These are phyloP conservation scores for Epinephelus moara DNA, from an alignment of 2,113 vertebrate genomes.

Conservation along the genomic window DNA sequence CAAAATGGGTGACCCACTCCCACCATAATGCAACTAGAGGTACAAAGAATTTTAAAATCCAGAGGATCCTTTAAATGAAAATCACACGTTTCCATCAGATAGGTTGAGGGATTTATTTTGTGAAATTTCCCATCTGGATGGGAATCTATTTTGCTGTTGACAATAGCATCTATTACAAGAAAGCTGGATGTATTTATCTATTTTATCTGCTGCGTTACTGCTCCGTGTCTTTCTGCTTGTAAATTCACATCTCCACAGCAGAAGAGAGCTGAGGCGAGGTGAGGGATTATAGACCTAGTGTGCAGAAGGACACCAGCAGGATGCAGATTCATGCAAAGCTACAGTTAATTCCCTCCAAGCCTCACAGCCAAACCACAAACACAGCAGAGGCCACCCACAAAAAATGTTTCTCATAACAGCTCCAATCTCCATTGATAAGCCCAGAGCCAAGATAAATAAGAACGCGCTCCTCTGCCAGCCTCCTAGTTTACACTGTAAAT, in stretches of 20 bases:
- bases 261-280: neutral
- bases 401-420: constrained; percentile 79
- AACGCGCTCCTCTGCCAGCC: constrained; percentile 74
- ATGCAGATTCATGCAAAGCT: constrained; percentile 45
- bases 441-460: constrained; percentile 82
- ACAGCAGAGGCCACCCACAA: constrained; percentile 78
- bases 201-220: neutral
- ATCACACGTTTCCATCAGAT: too few relatives aligned
- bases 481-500: constrained; percentile 75
- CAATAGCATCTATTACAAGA: neutral
- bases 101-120: too few relatives aligned
- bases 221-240: neutral
- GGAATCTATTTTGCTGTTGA: neutral
- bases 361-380: constrained; percentile 59
- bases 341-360: constrained; percentile 45
- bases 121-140: neutral
- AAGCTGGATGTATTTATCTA: neutral
- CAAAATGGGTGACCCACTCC: too few relatives aligned
- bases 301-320: neutral
- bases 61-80: too few relatives aligned
- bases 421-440: constrained; percentile 80
- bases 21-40: too few relatives aligned
- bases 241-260: neutral
- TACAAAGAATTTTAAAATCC: too few relatives aligned
- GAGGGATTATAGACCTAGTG: neutral